phyloP scores from a whole-genome alignment of 2,113 vertebrate species.

The Chauna torquata region DNA sequence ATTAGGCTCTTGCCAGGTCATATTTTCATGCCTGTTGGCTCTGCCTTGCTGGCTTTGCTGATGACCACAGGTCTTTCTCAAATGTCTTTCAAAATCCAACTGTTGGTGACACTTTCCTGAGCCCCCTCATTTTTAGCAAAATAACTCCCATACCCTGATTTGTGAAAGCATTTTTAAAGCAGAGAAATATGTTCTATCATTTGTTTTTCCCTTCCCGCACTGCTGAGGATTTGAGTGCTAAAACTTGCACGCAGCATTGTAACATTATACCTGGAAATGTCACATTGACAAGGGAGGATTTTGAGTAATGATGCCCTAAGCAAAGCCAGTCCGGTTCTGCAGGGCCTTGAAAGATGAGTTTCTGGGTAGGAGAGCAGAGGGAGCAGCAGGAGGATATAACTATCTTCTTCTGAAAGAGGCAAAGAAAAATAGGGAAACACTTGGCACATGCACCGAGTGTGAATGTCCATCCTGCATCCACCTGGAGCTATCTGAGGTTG shows the following conservation, averaged over 20 bases:
- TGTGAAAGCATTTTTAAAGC: slow-evolving; percentile 17
- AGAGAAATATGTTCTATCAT: background rate
- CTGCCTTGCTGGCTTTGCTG: background rate
- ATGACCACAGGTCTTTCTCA: background rate
- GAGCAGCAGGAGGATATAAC: background rate
- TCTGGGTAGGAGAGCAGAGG: background rate
- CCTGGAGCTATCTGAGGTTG: background rate
- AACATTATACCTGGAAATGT: slow-evolving; percentile 1
- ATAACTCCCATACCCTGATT: background rate
- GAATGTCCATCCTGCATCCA: background rate
- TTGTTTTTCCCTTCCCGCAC: background rate
- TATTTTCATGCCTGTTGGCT: background rate
- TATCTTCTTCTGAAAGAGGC: background rate
- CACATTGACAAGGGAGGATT: background rate
- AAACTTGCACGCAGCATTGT: background rate
- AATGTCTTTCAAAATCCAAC: background rate
- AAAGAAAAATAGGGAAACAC: background rate
- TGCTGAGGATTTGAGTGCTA: background rate
- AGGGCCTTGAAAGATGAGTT: background rate
- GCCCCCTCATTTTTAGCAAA: background rate
- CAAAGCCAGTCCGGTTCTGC: background rate
- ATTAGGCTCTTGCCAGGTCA: background rate
- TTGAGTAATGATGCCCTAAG: background rate
- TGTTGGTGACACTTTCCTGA: background rate
- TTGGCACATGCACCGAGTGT: background rate